Evolutionary conservation across 2,797 vertebrate genomes (phyloP), one percentile per base, ranked within the genome.

Genomic region (Furcifer pardalis): DNA sequence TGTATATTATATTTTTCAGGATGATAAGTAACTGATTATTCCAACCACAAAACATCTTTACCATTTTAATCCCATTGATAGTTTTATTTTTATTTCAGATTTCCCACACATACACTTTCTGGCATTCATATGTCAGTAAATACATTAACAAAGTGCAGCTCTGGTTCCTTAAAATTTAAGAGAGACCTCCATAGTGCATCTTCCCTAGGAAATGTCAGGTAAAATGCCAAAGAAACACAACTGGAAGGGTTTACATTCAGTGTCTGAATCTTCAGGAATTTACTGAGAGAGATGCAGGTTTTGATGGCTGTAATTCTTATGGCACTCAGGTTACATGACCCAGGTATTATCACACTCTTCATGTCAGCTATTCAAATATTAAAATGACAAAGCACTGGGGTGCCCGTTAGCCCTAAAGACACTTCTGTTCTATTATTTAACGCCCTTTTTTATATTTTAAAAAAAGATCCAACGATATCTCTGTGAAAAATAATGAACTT

Each of bases 401-500:
- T 83, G 88, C 79, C 89, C 91, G 72, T 89, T 93, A 92, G 93
- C 92, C n/a, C 94, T 84, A 91, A 86, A 94, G 94, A 93, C 35
- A 89, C 89, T 60, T 1, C 89, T 60, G 7, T 88, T 90, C 88
- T 84, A 40, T 92, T 91, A 93, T 92, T 95, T 94, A 92, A 96
- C 88, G 84, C 82, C 93, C 93, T 0, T 87, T 81, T 89, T 92
- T 95, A 94, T 89, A 90, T 86, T 75, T 65, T 65, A 1, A 92
- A 90, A 91, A 73, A 69, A 49, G 65, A 88, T 91, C 87, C 85
- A 86, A 89, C 93, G 91, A 94, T 94, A 94, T 92, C 94, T 85
- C 90, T 2, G 79, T 87, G 85, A 93, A 95, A 95, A 95, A 95
- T 94, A 95, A 96, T 95, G 95, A 96, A 96, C 95, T 96, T 96